These are phyloP conservation scores for Morinoia aosen DNA, from an alignment of 2,888 invertebrate species.

Conservation along the genomic window DNA sequence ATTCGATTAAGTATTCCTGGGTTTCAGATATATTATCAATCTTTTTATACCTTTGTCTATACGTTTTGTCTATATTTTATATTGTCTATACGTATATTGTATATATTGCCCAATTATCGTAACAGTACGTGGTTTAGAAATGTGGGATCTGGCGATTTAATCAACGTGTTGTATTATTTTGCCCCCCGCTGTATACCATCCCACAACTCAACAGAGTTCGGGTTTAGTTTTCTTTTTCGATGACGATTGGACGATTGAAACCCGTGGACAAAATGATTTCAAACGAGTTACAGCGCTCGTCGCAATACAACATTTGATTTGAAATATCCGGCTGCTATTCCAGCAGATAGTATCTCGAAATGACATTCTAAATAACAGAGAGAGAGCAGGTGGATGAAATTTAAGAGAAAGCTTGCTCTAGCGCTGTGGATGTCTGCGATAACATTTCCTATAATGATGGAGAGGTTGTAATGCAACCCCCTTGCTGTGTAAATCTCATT, in stretches of 20 bases:
- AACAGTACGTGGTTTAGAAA: too few relatives aligned
- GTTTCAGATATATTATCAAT: too few relatives aligned
- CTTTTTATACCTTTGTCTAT: too few relatives aligned
- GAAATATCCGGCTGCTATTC: too few relatives aligned
- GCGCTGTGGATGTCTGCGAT: background rate
- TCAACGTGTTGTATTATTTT: too few relatives aligned
- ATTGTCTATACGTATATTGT: too few relatives aligned
- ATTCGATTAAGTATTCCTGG: too few relatives aligned
- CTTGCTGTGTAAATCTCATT: background rate
- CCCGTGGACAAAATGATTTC: background rate
- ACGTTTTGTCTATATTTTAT: too few relatives aligned
- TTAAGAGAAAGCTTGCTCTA: background rate
- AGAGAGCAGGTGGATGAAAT: background rate
- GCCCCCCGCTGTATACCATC: too few relatives aligned
- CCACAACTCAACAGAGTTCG: background rate
- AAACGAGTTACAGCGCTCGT: background rate
- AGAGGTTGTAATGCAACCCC: background rate
- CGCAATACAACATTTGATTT: background rate
- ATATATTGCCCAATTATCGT: too few relatives aligned
- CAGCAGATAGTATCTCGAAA: background rate
- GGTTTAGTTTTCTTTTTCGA: background rate
- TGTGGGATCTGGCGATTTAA: too few relatives aligned
- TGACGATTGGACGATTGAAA: background rate
- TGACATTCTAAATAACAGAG: background rate
- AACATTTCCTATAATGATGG: background rate